Evolutionary conservation across 2,888 invertebrate species (phyloP).

Genomic region (Acanthopleura granulata): DNA sequence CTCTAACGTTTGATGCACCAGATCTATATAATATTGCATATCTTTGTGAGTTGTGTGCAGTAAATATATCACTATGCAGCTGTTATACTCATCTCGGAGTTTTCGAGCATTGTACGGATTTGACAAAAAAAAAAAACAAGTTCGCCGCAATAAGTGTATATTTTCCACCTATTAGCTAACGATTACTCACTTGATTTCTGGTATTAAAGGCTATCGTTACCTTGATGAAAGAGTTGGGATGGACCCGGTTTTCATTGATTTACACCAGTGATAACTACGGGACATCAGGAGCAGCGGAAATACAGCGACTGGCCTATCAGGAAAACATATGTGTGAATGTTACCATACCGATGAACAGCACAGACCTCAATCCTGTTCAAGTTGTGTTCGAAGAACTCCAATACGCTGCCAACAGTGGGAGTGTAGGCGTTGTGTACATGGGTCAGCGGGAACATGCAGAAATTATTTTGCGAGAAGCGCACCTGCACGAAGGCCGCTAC

Average conservation of each 20-base stretch:
- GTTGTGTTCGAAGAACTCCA: background rate
- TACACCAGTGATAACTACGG: conserved; percentile 50
- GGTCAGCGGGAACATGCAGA: conserved; percentile 37
- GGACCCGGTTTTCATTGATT: conserved; percentile 50
- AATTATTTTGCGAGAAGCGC: conserved; percentile 20
- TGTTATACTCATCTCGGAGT: too few species aligned
- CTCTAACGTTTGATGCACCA: too few species aligned
- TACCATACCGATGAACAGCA: background rate
- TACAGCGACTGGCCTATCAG: conserved; percentile 38
- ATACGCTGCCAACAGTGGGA: conserved; percentile 27
- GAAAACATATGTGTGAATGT: conserved; percentile 49
- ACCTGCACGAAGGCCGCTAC: background rate
- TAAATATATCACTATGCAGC: too few species aligned
- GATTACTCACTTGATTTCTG: background rate
- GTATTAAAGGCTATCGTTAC: conserved; percentile 44
- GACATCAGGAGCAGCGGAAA: conserved; percentile 28
- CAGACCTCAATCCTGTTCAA: background rate
- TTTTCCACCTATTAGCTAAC: too few species aligned
- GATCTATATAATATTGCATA: too few species aligned
- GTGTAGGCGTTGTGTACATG: conserved; percentile 49
- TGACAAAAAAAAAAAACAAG: too few species aligned
- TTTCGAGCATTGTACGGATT: too few species aligned
- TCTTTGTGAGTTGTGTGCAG: too few species aligned
- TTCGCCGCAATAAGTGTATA: too few species aligned
- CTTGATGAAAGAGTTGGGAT: conserved; percentile 39